phyloP scores from a whole-genome alignment of 2,113 vertebrate species.

The Chiloscyllium plagiosum region DNA sequence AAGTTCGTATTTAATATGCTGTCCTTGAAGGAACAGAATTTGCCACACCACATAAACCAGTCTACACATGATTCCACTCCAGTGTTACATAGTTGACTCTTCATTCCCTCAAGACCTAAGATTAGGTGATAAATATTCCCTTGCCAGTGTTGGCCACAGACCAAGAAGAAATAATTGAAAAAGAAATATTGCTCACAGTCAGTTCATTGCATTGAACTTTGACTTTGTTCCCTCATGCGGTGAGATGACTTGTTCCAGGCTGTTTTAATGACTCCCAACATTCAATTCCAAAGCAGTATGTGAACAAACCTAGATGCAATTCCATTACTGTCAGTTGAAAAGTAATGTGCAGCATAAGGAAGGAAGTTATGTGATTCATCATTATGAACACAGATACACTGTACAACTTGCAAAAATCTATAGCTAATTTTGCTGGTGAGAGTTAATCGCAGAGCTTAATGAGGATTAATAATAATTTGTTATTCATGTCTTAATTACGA shows the following conservation, averaged over 20 bases:
- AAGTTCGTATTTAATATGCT: not conserved
- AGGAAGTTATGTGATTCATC: not conserved
- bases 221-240: not conserved
- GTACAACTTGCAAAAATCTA: not conserved
- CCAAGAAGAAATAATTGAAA: not conserved
- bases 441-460: not conserved
- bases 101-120: not conserved
- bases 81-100: not conserved
- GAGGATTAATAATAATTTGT: not conserved
- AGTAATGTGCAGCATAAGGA: not conserved
- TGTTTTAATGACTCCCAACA: not conserved
- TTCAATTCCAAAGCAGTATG: not conserved
- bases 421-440: not conserved
- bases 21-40: conserved; percentile 26
- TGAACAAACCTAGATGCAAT: not conserved
- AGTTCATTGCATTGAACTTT: not conserved
- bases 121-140: not conserved
- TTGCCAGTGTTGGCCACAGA: too few relatives aligned
- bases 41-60: not conserved
- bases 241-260: not conserved
- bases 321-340: not conserved
- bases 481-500: not conserved
- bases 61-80: not conserved
- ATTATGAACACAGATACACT: not conserved
- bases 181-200: not conserved